Base-by-base conservation (phyloP, 2,113 vertebrate genomes). In the Carassius carassius region DNA sequence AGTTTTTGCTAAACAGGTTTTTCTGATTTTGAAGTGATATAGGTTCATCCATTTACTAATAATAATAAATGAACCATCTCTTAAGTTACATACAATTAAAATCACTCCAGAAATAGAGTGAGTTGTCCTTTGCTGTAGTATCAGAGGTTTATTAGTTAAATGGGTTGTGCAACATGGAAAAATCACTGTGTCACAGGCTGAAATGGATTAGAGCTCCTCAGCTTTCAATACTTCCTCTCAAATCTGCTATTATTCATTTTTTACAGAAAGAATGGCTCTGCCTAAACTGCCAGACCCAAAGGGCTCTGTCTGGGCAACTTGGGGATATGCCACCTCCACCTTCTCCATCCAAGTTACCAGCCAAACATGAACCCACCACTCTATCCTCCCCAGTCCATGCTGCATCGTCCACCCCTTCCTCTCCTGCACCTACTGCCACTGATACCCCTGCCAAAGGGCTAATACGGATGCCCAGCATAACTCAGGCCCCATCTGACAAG, bases 231-330 rank as follows among this genome's bases (percentile, higher is more conserved):
- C 29, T 73, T 82, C 4, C 69, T 82, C 56, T 56, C 5, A 84
- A 25, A 73, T 13, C 47, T 60, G 0, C 19, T 19, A 37, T 54
- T 35, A 14, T 88, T 67, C 49, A 11, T 29, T 86, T 89, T 75
- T 92, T 92, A 32, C 94, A 99, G 98, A 96, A 96, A 91, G 97
- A 99, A 95, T 99, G 98, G 98, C 95, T 99, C 74, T 99, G 98
- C 90, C 95, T 99, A 93, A 98, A 95, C 91, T 99, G 98, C 88
- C 98, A 99, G 93, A 99, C 97, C 44, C 95, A 97, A 92, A 96
- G 98, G 92, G 97, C 97, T 47, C 90, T 97, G 81, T 95, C 96
- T 51, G 97, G 97, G 92, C 96, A 99, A 72, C 95, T 97, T 86
- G 97, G 96, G 83, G 95, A 96, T 63, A 76, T 92, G 78, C 93